These are phyloP conservation scores for Lutjanus erythropterus DNA, from an alignment of 2,113 vertebrate genomes.

Conservation along the genomic window DNA sequence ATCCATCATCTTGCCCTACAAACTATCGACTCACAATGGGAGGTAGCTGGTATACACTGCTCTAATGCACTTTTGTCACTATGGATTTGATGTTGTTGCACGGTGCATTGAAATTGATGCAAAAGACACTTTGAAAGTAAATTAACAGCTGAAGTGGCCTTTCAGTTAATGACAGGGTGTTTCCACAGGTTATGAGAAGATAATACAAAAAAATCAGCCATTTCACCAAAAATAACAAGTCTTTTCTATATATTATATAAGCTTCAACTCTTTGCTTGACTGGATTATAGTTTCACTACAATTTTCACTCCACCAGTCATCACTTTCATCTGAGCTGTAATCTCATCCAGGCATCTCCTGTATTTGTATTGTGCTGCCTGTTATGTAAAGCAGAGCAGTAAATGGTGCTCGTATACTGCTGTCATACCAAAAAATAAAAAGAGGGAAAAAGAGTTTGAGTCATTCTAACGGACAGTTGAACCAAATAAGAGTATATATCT, in stretches of 20 bases:
- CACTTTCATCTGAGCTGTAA: conserved; percentile 24
- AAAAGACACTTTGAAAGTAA: too few relatives aligned
- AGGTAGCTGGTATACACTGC: too few relatives aligned
- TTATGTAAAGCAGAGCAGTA: background rate
- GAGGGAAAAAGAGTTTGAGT: background rate
- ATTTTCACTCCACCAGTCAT: background rate
- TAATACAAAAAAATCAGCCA: background rate
- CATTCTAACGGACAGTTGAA: background rate
- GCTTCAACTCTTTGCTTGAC: background rate
- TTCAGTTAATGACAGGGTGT: background rate
- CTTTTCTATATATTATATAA: background rate
- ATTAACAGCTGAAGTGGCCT: too few relatives aligned
- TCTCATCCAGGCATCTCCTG: background rate
- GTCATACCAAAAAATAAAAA: background rate
- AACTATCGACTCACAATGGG: too few relatives aligned
- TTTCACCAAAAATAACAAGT: background rate
- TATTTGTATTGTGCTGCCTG: conserved; percentile 3
- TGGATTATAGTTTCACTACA: conserved; percentile 2
- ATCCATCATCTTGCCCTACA: too few relatives aligned
- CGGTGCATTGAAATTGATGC: too few relatives aligned
- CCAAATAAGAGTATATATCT: background rate
- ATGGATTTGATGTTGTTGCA: too few relatives aligned
- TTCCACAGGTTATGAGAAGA: background rate
- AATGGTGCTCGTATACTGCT: background rate
- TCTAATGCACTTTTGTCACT: too few relatives aligned